Conservation (phyloP, 2,113 vertebrate species). For the Bombycilla garrulus region DNA sequence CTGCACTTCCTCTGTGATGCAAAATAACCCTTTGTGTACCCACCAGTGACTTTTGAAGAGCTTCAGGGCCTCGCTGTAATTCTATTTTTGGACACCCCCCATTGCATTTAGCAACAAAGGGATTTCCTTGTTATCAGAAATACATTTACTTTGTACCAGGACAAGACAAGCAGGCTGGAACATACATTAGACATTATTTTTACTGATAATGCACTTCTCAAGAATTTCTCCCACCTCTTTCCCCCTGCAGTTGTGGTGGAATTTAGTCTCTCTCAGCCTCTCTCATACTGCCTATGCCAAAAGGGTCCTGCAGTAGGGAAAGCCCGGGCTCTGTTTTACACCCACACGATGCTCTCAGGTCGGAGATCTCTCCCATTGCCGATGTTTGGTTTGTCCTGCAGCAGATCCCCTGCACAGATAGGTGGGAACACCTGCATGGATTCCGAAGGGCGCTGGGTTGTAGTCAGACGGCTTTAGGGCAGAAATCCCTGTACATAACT, state of each 20-base stretch:
- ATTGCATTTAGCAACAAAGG: not conserved
- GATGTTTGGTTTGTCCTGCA: not conserved
- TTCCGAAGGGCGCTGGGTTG: not conserved
- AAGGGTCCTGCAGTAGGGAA: not conserved
- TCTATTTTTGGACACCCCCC: not conserved
- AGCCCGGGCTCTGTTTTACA: fast-evolving
- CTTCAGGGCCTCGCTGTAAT: not conserved
- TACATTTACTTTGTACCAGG: not conserved
- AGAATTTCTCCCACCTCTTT: not conserved
- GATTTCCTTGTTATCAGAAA: not conserved
- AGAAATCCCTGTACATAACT: not conserved
- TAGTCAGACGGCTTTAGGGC: not conserved
- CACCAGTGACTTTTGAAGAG: not conserved
- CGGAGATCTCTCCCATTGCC: fast-evolving
- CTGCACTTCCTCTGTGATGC: not conserved
- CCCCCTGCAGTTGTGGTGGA: not conserved
- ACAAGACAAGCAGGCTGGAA: not conserved
- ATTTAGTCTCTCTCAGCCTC: not conserved
- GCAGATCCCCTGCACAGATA: not conserved
- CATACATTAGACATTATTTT: not conserved
- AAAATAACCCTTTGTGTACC: not conserved
- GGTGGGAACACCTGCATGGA: not conserved
- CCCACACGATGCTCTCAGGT: fast-evolving
- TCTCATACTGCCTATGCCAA: not conserved
- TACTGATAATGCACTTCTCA: not conserved